Evolutionary conservation across 2,113 vertebrate species (phyloP).

Genomic region (Emydura subglobosa): DNA sequence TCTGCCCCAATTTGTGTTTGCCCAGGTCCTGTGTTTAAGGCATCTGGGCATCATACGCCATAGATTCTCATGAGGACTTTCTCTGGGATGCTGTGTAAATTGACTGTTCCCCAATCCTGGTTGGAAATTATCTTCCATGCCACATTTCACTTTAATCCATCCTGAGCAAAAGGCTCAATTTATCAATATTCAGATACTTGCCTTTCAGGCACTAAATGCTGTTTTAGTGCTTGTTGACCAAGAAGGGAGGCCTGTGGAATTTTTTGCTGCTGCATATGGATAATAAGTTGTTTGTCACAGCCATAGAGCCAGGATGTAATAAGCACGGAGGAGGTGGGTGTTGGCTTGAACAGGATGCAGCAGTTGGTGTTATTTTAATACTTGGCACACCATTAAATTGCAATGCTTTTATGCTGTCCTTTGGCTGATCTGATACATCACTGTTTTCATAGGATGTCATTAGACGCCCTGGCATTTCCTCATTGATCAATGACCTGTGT

Average conservation of each 20-base stretch:
- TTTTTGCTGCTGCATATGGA: not conserved
- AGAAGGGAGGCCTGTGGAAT: not conserved
- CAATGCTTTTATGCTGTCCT: not conserved
- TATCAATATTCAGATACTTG: not conserved
- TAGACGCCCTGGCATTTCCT: not conserved
- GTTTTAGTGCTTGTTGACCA: not conserved
- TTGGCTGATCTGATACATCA: not conserved
- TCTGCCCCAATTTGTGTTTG: not conserved
- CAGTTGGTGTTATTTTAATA: not conserved
- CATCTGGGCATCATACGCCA: not conserved
- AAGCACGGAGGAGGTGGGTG: not conserved
- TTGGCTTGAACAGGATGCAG: not conserved
- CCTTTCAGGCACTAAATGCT: not conserved
- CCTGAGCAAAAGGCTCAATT: not conserved
- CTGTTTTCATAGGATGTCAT: not conserved
- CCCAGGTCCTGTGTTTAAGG: not conserved
- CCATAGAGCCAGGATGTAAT: not conserved
- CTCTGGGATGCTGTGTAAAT: not conserved
- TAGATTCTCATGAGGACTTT: not conserved
- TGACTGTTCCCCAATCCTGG: not conserved
- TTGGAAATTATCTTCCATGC: not conserved
- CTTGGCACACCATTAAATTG: not conserved
- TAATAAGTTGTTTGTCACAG: not conserved
- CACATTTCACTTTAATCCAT: not conserved
- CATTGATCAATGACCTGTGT: not conserved